Percentiles rank a stretch among this genome's conserved stretches.
Conservation (phyloP, 1,140 invertebrate species). For the Dolichoris vasculosae region DNA sequence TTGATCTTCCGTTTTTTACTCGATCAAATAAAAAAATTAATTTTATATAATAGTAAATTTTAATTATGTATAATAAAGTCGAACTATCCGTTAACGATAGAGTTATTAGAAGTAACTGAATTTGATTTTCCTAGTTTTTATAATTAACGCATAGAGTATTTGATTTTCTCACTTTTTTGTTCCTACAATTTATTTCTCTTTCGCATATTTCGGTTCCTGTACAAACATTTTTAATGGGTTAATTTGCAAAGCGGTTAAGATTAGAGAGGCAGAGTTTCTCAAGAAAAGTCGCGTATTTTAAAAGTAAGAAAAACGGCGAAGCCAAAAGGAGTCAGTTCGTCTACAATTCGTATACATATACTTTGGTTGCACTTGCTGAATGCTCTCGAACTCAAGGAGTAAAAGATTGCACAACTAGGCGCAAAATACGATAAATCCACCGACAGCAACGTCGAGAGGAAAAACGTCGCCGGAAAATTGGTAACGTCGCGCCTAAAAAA, state of each 20-base stretch:
- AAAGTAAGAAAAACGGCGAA: not conserved
- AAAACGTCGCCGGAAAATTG: conserved; percentile 9
- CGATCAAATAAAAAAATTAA: too few species aligned
- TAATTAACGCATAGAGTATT: too few species aligned
- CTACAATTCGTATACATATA: not conserved
- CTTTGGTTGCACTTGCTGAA: conserved; percentile 9
- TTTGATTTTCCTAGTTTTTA: too few species aligned
- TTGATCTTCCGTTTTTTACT: too few species aligned
- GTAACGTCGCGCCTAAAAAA: not conserved
- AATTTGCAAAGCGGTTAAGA: conserved; percentile 19
- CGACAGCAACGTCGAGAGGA: not conserved
- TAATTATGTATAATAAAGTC: too few species aligned
- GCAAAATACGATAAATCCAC: conserved; percentile 31
- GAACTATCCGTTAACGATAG: too few species aligned
- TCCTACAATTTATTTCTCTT: not conserved
- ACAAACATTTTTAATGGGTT: not conserved
- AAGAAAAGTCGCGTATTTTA: not conserved
- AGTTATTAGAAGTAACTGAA: too few species aligned
- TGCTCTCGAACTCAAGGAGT: not conserved
- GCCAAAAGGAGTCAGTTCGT: not conserved
- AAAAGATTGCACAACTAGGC: conserved; percentile 18
- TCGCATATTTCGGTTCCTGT: too few species aligned
- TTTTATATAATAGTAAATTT: too few species aligned
- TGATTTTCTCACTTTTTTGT: not conserved
- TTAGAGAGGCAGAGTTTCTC: conserved; percentile 22